Conservation (phyloP, 1,140 invertebrate species). For the Bactericera cockerelli region DNA sequence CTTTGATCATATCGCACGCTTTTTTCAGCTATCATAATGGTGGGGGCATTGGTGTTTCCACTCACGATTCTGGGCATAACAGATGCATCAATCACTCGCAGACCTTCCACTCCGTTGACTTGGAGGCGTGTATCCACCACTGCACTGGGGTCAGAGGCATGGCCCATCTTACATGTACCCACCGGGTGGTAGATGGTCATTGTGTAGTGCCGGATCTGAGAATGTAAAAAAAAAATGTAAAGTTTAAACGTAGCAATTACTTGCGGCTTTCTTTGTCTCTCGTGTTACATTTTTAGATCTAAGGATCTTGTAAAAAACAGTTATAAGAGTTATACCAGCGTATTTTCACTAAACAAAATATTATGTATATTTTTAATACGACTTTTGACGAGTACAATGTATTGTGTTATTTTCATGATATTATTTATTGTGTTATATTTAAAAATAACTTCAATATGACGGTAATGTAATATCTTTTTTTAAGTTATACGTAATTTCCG, state of each 20-base stretch:
- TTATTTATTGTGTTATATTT: no score
- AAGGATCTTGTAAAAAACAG: no score
- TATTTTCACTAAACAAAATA: conserved; percentile 46
- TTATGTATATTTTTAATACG: conserved; percentile 32
- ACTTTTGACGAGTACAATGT: conserved; percentile 32
- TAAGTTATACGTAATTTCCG: no score
- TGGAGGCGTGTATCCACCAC: conserved; percentile 53
- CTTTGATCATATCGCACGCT: conserved; percentile 43
- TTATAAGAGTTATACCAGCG: no score
- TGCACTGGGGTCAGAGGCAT: conserved; percentile 40
- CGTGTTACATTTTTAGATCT: conserved; percentile 26
- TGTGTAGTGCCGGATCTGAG: conserved; percentile 39
- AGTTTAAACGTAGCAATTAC: conserved; percentile 30
- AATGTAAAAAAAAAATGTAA: background rate
- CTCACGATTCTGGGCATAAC: conserved; percentile 42
- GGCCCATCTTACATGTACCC: conserved; percentile 77
- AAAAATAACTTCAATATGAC: no score
- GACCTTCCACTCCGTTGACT: conserved; percentile 46
- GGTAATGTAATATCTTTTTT: no score
- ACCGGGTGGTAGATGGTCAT: conserved; percentile 57
- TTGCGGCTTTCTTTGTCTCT: conserved; percentile 40
- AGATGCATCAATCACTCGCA: conserved; percentile 61
- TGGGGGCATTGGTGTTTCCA: conserved; percentile 47
- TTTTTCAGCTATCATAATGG: conserved; percentile 58
- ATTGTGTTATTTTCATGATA: no score